Evolutionary conservation across 2,113 vertebrate genomes (phyloP).

Genomic region (Psophia crepitans): DNA sequence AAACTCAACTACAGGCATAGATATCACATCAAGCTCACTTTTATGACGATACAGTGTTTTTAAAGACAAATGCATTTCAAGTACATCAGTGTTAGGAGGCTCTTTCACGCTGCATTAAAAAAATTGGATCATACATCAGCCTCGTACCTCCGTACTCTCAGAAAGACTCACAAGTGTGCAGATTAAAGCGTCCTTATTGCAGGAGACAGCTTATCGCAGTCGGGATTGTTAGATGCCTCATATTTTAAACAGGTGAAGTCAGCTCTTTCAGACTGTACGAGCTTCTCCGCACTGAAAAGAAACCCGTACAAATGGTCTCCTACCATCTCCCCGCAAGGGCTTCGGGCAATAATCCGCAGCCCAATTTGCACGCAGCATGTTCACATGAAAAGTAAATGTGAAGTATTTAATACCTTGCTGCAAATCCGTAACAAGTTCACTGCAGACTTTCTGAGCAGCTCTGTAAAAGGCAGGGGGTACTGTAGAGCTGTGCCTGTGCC

Average conservation of each 20-base stretch:
- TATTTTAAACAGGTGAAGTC: not conserved
- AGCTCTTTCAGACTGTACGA: not conserved
- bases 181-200: not conserved
- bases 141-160: not conserved
- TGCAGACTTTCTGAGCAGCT: not conserved
- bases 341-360: not conserved
- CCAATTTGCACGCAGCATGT: fast-evolving
- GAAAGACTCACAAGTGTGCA: not conserved
- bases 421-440: not conserved
- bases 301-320: not conserved
- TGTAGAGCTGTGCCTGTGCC: not conserved
- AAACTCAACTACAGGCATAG: not conserved
- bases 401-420: not conserved
- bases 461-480: not conserved
- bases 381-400: fast-evolving
- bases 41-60: not conserved
- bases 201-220: not conserved
- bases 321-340: not conserved
- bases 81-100: not conserved
- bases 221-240: not conserved
- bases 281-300: not conserved
- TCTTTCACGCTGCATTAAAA: not conserved
- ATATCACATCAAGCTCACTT: not conserved
- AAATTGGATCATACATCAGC: not conserved
- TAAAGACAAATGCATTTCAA: not conserved